Evolutionary conservation across 1,140 invertebrate genomes (phyloP), one percentile per base, ranked within the genome.

Genomic region (Matsumurasca onukii): DNA sequence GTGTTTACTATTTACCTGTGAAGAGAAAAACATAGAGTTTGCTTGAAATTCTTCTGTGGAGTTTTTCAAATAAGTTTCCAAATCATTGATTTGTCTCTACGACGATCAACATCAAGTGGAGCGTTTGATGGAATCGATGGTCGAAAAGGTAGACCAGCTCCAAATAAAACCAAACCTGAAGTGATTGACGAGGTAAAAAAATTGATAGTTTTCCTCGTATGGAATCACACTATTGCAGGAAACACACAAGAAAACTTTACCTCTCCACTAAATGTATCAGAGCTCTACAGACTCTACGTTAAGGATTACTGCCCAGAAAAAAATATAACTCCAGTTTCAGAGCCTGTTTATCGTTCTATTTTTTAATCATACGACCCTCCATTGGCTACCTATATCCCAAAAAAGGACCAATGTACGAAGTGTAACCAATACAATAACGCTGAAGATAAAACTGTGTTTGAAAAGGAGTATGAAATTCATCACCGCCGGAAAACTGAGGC

Each of bases 371-470:
- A 66, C 31, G 64, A 66, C 15, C 64, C 64, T 49, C 64, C 64
- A 3, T 29, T 66, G 24, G 39, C 64, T 24, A 49, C 49, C 20
- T 66, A 48, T 29, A 29, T 66, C 27, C 64, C 64, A 17, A 66
- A 66, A 30, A 66, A 66, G 30, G 64, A 66, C 31, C 64, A 66
- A n/a, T 66, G 64, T 29, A 49, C 64, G 13, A 66, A 66, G 29
- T 66, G 64, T 27, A 66, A 66, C 27, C 39, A 66, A 24, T 66
- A 66, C 29, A 66, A 66, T 15, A 49, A 49, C 51, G 39, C 39
- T 66, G 1, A 49, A 45, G 49, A 66, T 29, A 66, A 51, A 49
- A 51, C 25, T 25, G 12, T 25, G 24, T 66, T 66, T 49, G n/a
- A 66, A 66, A 45, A 66, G 25, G 64, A 49, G 20, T 49, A 66